Base-by-base conservation (phyloP, 2,113 vertebrate species). In the Dascyllus trimaculatus region DNA sequence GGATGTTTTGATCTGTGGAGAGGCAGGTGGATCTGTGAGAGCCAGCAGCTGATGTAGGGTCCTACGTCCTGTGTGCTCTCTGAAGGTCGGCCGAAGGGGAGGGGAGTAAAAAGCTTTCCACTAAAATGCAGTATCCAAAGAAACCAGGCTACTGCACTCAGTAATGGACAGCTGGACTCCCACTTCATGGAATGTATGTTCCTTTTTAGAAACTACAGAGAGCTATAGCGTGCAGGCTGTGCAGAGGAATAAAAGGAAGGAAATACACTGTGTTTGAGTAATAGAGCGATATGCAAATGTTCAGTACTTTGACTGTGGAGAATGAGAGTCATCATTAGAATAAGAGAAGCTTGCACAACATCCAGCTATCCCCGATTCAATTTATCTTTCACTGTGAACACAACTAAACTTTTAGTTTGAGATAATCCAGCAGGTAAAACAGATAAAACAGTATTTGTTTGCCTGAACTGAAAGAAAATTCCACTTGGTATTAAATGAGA, bases 281-380 rank as follows among this genome's bases (percentile, higher is more conserved):
- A 84, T 84, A 63, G 48, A 2, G 63, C 85, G 80, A 84, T 89
- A 85, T 88, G 84, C 72, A 90, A 90, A 90, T 86, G 54, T 63
- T 76, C 60, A 77, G 71, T 56, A 49, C 19, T 52, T 48, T 11
- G 52, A 72, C 74, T 69, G 66, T 4, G 29, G 11, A 77, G 70
- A n/a, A 72, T 79, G 79, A 74, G 49, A 65, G 26, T 80, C 63
- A 71, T 88, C 77, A 88, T 90, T 88, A 87, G 75, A 71, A 78
- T 46, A 35, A 74, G 59, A 80, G 63, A 83, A 71, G 62, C 19
- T 59, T 14, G 54, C 43, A 53, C 65, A 64, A 65, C 68, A 70
- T n/a, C 21, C 25, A 62, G 71, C 72, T 71, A 85, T 85, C 82
- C 71, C 24, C 70, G 76, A 85, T 82, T 83, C 32, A 80, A 85